Conservation (phyloP, 2,888 invertebrate genomes). For the Acleris literana region DNA sequence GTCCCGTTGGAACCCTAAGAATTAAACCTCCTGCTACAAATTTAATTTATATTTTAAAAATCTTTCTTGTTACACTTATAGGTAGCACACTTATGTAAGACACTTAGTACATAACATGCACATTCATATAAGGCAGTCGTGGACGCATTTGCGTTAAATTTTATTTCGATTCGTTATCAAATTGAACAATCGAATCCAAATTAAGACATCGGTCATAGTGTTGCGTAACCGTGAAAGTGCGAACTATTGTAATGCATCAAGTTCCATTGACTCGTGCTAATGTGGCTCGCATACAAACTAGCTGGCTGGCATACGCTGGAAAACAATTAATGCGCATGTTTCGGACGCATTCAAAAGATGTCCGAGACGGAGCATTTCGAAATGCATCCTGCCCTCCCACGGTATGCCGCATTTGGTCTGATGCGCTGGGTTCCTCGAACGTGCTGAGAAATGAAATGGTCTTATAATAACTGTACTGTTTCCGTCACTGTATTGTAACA, state of each 20-base stretch:
- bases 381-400: slow-evolving; percentile 29
- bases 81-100: neutral
- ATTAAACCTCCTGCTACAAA: too few relatives aligned
- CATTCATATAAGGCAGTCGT: neutral
- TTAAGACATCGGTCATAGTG: slow-evolving; percentile 39
- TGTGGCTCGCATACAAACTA: slow-evolving; percentile 55
- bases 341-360: slow-evolving; percentile 23
- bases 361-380: slow-evolving; percentile 19
- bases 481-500: slow-evolving; percentile 1
- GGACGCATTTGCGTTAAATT: neutral
- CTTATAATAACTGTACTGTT: slow-evolving; percentile 27
- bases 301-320: slow-evolving; percentile 6
- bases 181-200: slow-evolving; percentile 39
- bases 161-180: slow-evolving; percentile 20
- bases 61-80: neutral
- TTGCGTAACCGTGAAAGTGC: slow-evolving; percentile 75
- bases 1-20: too few relatives aligned
- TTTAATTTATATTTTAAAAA: too few relatives aligned
- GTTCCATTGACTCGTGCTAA: slow-evolving; percentile 56
- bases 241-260: slow-evolving; percentile 72
- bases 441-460: slow-evolving; percentile 35
- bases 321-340: slow-evolving; percentile 31
- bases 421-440: slow-evolving; percentile 12
- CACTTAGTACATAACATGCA: neutral
- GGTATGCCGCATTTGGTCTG: slow-evolving; percentile 16